Base-by-base conservation (phyloP, 1,140 invertebrate genomes). In the Monomorium pharaonis region DNA sequence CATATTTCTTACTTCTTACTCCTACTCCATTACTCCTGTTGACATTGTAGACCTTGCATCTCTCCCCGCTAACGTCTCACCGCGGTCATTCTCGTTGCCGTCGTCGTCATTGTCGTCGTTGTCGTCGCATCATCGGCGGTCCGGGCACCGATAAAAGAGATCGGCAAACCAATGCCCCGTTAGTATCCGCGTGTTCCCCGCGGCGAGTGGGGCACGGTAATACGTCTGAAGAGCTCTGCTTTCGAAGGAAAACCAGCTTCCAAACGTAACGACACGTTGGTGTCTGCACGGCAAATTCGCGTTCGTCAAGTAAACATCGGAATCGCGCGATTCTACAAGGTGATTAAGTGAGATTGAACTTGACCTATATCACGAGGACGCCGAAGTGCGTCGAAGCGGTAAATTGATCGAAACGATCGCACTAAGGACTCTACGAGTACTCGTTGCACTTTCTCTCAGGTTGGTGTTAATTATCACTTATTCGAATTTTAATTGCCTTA, bases 131-230 rank as follows among this genome's bases (percentile, higher is more conserved):
- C 49, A 16, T 24, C 37, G 18, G 56, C 18, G 14, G 12, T 27
- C 18, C 14, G 67, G 37, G 16, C 44, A 24, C 6, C 5, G 27
- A 83, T 72, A 83, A 67, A 80, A 80, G 67, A 83, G 78, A 83
- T 83, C 78, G 78, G 27, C 78, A 51, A 83, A 37, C 30, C 51
- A 42, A 49, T 72, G 14, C 37, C 4, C 51, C 24, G 27, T 58
- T 74, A 83, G 78, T 83, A 33, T 47, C 44, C 78, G 67, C 67
- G 65, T 72, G 65, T 60, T 58, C 6, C 9, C 1, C 67, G 51
- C 37, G 37, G 27, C 2, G 67, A 83, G 27, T 58, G 18, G n/a
- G 1, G 3, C 18, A 21, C 2, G 16, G 27, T 16, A 1, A 10
- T 33, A 7, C 21, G 24, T 12, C 16, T 24, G 12, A n/a, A n/a